Conservation (phyloP, 2,888 invertebrate genomes). For the Drosophila fulvimacula region DNA sequence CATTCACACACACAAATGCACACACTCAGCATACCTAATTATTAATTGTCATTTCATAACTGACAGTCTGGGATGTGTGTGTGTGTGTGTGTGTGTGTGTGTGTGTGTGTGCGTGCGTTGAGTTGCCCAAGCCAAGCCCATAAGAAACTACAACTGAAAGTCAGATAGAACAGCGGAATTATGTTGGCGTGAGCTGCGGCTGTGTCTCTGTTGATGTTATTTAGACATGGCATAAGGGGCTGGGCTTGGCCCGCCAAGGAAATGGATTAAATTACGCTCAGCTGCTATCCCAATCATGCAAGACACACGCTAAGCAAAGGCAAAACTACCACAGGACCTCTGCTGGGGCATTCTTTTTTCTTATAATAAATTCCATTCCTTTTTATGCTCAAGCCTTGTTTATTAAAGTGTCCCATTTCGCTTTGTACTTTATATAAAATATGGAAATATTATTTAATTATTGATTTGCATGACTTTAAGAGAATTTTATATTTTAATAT, state of each 20-base stretch:
- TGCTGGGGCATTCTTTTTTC: neutral
- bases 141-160: constrained; percentile 25
- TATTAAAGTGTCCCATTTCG: neutral
- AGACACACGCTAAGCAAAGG: neutral
- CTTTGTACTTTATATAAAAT: neutral
- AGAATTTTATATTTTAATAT: neutral
- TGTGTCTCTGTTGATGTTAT: constrained; percentile 59
- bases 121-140: constrained; percentile 46
- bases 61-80: constrained; percentile 47
- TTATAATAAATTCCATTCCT: constrained; percentile 4
- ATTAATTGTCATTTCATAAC: constrained; percentile 30
- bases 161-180: constrained; percentile 51
- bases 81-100: constrained; percentile 34
- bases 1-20: neutral
- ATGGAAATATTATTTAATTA: neutral
- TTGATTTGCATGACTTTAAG: neutral
- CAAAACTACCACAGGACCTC: neutral
- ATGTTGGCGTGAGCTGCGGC: constrained; percentile 58
- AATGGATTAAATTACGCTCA: constrained; percentile 34
- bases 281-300: constrained; percentile 1
- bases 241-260: constrained; percentile 32
- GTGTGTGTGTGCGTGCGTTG: too few relatives aligned
- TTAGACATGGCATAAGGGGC: constrained; percentile 48
- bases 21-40: constrained; percentile 15
- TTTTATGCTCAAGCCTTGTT: constrained; percentile 38